These are phyloP conservation scores for Galleria mellonella DNA, from an alignment of 1,140 invertebrate species.

Conservation along the genomic window DNA sequence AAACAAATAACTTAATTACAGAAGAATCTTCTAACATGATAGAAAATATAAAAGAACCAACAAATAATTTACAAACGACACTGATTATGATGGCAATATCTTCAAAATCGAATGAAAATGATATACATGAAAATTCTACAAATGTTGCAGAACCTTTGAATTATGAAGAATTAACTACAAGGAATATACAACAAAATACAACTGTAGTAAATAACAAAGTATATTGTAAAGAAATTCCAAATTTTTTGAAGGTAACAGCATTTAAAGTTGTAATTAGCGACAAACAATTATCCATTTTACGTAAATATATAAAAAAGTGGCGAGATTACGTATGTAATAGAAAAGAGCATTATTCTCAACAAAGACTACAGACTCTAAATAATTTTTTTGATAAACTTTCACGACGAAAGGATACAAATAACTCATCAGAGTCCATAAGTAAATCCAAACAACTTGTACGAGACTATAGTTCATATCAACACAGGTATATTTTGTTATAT, in stretches of 20 bases:
- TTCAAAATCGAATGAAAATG: conserved; percentile 22
- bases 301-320: conserved; percentile 25
- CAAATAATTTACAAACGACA: conserved; percentile 40
- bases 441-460: conserved; percentile 31
- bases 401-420: conserved; percentile 37
- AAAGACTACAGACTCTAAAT: conserved; percentile 40
- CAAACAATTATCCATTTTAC: conserved; percentile 23
- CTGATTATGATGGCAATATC: conserved; percentile 51
- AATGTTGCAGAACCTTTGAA: conserved; percentile 4
- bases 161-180: background rate
- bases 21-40: background rate
- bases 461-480: conserved; percentile 55
- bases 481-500: conserved; percentile 30
- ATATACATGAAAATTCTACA: conserved; percentile 1
- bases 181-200: conserved; percentile 5
- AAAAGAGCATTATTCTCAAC: conserved; percentile 22
- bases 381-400: conserved; percentile 55
- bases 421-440: conserved; percentile 15
- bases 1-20: background rate
- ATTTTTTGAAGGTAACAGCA: conserved; percentile 29
- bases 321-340: conserved; percentile 9
- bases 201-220: conserved; percentile 5
- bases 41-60: background rate
- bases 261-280: conserved; percentile 23
- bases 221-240: conserved; percentile 5